Base-by-base conservation (phyloP, 1,140 invertebrate genomes). In the Lepeophtheirus salmonis region DNA sequence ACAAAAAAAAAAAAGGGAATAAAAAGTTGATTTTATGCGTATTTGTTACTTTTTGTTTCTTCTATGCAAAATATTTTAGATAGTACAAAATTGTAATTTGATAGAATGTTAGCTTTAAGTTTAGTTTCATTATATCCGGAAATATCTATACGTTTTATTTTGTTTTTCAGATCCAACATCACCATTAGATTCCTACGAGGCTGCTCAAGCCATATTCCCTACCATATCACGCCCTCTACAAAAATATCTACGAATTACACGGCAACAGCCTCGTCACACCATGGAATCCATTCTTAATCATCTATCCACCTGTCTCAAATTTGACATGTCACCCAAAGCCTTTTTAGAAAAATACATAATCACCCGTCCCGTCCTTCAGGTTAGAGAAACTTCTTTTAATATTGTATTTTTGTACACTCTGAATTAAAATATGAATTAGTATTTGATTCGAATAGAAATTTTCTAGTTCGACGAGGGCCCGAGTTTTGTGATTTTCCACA, bases 141-240 rank as follows among this genome's bases (percentile, higher is more conserved):
- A 41, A 12, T 41, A 41, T 10, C 30, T n/a, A 41, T 12, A 41
- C 10, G 30, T n/a, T 41, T n/a, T n/a, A 41, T 41, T n/a, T n/a
- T n/a, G n/a, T 41, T 20, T 54, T 54, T 6, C 22, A 54, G 52
- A n/a, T 14, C 52, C 52, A 54, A 21, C 17, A 54, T 21, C 52
- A 75, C 68, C 84, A 0, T 83, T 97, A 77, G 88, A 94, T 69
- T 83, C 91, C 0, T 79, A 86, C 65, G 91, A 97, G 74, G 90
- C 92, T n/a, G 92, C 94, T 0, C 88, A 95, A 68, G 88, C 92
- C 0, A 88, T 97, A 18, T 97, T 97, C 69, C 90, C 91, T 3
- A 92, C 89, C 0, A 83, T 97, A 76, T 88, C 91, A 0, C 77
- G 90, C 55, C 84, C 92, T 1, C 74, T 98, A 57, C 92, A 96